Evolutionary conservation across 1,140 invertebrate species (phyloP).

Genomic region (Drosophila miranda): DNA sequence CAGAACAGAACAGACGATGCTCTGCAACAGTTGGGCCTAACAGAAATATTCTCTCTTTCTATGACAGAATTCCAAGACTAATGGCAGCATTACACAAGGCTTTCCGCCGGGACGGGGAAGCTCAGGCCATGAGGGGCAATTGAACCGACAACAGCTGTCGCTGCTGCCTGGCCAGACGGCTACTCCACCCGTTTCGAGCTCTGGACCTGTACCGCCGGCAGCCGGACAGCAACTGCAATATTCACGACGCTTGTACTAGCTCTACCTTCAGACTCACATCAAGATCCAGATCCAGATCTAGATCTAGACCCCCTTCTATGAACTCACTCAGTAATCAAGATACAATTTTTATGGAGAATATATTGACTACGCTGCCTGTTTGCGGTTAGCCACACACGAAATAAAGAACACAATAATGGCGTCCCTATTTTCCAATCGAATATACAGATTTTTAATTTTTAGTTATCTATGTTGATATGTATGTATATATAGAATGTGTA

Average conservation of each 20-base stretch:
- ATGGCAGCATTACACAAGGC: conserved; percentile 77
- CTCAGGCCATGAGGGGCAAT: conserved; percentile 64
- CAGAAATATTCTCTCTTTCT: not conserved
- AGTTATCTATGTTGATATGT: not conserved
- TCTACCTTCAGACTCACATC: conserved; percentile 3
- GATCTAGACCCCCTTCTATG: conserved; percentile 12
- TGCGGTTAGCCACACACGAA: conserved; percentile 35
- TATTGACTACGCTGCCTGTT: conserved; percentile 55
- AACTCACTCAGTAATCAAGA: conserved; percentile 58
- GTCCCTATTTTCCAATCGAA: conserved; percentile 71
- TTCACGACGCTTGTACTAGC: conserved; percentile 67
- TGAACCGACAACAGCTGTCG: conserved; percentile 67
- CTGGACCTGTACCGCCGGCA: conserved; percentile 44
- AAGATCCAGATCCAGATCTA: not conserved
- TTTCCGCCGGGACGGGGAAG: conserved; percentile 65
- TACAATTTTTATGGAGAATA: conserved; percentile 64
- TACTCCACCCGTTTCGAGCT: conserved; percentile 31
- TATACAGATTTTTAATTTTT: not conserved
- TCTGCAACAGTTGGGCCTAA: not conserved
- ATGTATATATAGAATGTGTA: not conserved
- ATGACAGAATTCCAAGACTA: conserved; percentile 70
- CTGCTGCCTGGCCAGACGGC: conserved; percentile 69
- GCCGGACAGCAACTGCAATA: conserved; percentile 72
- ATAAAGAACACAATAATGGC: conserved; percentile 74
- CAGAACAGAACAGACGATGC: not conserved